These are phyloP conservation scores for Furcifer pardalis DNA, from an alignment of 2,797 vertebrate genomes.

Conservation along the genomic window DNA sequence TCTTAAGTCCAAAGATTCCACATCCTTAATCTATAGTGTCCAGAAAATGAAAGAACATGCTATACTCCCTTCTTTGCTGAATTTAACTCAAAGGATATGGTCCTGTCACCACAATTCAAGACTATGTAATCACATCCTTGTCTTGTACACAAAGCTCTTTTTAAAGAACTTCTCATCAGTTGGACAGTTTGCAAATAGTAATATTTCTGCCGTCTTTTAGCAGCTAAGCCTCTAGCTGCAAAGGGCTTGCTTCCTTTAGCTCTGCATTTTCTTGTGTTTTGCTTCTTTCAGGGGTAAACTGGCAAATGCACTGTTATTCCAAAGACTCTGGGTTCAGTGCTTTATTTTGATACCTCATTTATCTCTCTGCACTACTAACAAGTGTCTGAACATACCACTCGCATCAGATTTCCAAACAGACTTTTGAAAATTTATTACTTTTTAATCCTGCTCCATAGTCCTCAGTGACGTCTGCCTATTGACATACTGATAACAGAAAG, in stretches of 20 bases:
- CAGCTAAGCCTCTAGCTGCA: neutral
- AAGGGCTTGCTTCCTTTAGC: neutral
- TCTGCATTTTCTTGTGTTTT: neutral
- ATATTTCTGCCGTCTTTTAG: neutral
- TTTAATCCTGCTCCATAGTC: neutral
- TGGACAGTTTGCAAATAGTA: neutral
- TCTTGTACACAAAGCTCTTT: neutral
- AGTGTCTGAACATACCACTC: neutral
- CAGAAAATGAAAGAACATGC: neutral
- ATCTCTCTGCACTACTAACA: neutral
- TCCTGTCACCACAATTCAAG: neutral
- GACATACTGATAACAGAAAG: neutral
- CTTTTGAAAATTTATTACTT: neutral
- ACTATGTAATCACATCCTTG: neutral
- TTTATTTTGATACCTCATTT: neutral
- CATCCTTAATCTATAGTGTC: neutral
- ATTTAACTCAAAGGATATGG: no score
- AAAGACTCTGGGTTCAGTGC: neutral
- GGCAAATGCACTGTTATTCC: conserved; percentile 1
- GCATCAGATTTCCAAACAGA: neutral
- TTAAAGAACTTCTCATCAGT: neutral
- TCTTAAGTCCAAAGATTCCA: no score
- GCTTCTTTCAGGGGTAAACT: neutral
- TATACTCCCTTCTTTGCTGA: neutral
- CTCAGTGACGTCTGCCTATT: neutral